These are phyloP conservation scores for Esox masquinongy DNA, from an alignment of 2,797 vertebrate species.

Conservation along the genomic window DNA sequence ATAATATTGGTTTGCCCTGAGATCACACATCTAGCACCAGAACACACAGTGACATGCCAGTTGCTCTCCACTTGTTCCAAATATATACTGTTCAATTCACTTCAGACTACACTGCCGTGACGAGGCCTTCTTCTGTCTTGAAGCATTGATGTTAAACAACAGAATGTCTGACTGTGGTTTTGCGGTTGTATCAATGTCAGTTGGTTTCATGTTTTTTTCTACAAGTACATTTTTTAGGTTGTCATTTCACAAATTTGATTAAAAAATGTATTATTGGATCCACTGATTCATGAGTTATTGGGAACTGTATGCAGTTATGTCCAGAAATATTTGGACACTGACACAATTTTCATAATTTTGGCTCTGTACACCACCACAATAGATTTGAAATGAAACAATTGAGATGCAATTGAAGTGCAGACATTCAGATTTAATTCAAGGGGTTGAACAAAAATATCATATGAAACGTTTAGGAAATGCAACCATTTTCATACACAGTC, in stretches of 20 bases:
- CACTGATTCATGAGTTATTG: too few relatives aligned
- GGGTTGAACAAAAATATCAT: too few relatives aligned
- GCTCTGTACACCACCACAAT: too few relatives aligned
- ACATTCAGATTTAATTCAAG: too few relatives aligned
- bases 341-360: too few relatives aligned
- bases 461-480: too few relatives aligned
- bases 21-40: slow-evolving; percentile 28
- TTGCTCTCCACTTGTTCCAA: slow-evolving; percentile 47
- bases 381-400: too few relatives aligned
- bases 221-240: slow-evolving; percentile 15
- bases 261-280: neutral
- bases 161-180: slow-evolving; percentile 14
- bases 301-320: too few relatives aligned
- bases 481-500: too few relatives aligned
- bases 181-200: slow-evolving; percentile 24
- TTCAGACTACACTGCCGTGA: slow-evolving; percentile 28
- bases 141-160: slow-evolving; percentile 18
- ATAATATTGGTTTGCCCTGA: slow-evolving; percentile 27
- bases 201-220: neutral
- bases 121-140: neutral
- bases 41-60: slow-evolving; percentile 7
- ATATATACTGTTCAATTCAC: slow-evolving; percentile 14
- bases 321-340: too few relatives aligned
- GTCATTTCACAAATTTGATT: slow-evolving; percentile 67
- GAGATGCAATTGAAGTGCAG: too few relatives aligned